phyloP scores from a whole-genome alignment of 2,797 vertebrate genomes.

The Trematomus bernacchii region DNA sequence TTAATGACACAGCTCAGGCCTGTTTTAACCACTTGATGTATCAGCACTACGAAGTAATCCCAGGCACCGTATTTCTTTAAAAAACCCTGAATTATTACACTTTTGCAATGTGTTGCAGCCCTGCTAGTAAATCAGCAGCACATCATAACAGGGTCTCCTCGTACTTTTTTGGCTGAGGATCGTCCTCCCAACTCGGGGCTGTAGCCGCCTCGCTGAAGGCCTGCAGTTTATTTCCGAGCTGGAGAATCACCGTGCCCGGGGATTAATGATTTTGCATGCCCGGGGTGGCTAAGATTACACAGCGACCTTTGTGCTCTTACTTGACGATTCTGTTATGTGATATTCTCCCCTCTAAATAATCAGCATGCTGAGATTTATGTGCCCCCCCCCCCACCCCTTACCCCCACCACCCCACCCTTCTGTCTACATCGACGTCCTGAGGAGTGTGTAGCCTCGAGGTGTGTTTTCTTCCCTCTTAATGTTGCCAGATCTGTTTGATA shows the following conservation, averaged over 20 bases:
- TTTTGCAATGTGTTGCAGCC: slow-evolving; percentile 51
- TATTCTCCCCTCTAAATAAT: slow-evolving; percentile 82
- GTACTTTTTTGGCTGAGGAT: slow-evolving; percentile 53
- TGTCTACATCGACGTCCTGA: slow-evolving; percentile 60
- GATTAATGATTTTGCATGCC: slow-evolving; percentile 91
- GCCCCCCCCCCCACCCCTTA: slow-evolving; percentile 21
- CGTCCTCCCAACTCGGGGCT: slow-evolving; percentile 40
- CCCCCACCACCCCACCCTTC: slow-evolving; percentile 20
- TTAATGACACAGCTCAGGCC: slow-evolving; percentile 53
- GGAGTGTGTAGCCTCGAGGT: slow-evolving; percentile 53
- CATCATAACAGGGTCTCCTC: slow-evolving; percentile 60
- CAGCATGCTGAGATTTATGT: slow-evolving; percentile 75
- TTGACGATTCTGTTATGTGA: slow-evolving; percentile 87
- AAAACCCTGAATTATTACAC: slow-evolving; percentile 61
- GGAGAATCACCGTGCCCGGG: slow-evolving; percentile 82
- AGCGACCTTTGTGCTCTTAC: slow-evolving; percentile 94
- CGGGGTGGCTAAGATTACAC: slow-evolving; percentile 88
- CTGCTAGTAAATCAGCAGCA: slow-evolving; percentile 66
- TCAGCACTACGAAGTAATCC: slow-evolving; percentile 53
- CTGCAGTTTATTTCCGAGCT: slow-evolving; percentile 73
- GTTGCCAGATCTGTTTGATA: slow-evolving; percentile 55
- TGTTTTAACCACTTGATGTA: slow-evolving; percentile 49
- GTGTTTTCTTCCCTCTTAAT: slow-evolving; percentile 43
- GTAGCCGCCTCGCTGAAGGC: slow-evolving; percentile 63
- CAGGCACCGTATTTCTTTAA: slow-evolving; percentile 36